A percentile compares a stretch with the other conserved stretches of the same genome.
Evolutionary conservation across 2,113 vertebrate genomes (phyloP).

Genomic region (Phainopepla nitens): DNA sequence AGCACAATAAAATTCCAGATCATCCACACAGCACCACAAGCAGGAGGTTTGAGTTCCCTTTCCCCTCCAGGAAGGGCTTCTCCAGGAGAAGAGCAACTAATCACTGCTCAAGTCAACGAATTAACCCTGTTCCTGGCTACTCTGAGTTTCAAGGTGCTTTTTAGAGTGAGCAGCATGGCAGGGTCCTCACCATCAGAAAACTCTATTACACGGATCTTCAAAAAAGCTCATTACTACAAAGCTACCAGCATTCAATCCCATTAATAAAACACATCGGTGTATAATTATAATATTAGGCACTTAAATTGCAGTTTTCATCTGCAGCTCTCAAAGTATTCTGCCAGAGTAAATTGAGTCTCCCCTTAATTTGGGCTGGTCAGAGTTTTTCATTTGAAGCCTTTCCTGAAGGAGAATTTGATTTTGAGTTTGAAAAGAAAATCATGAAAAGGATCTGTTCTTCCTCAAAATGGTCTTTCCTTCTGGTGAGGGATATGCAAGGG

Average conservation of each 20-base stretch:
- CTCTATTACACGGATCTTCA: slow-evolving; percentile 27
- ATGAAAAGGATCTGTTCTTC: not conserved
- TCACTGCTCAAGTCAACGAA: not conserved
- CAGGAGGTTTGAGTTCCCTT: not conserved
- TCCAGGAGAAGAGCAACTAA: not conserved
- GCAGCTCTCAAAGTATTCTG: slow-evolving; percentile 17
- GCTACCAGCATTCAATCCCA: slow-evolving; percentile 42
- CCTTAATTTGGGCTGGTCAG: not conserved
- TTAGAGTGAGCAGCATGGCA: not conserved
- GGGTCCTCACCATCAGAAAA: slow-evolving; percentile 37
- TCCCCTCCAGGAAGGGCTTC: not conserved
- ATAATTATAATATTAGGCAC: slow-evolving; percentile 57
- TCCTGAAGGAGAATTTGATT: not conserved
- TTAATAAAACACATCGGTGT: slow-evolving; percentile 55
- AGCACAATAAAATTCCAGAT: not conserved
- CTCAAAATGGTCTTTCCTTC: not conserved
- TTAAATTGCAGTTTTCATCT: slow-evolving; percentile 63
- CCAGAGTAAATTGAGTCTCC: slow-evolving; percentile 16
- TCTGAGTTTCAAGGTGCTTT: not conserved
- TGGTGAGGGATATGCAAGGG: fast-evolving
- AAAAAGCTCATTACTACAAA: slow-evolving; percentile 55
- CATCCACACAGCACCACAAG: fast-evolving
- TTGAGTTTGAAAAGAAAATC: not conserved
- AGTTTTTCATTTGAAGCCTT: slow-evolving; percentile 1
- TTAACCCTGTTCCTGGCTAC: not conserved